These are phyloP conservation scores for Branchipolynoe longqiensis DNA, from an alignment of 2,888 invertebrate genomes.

Conservation along the genomic window DNA sequence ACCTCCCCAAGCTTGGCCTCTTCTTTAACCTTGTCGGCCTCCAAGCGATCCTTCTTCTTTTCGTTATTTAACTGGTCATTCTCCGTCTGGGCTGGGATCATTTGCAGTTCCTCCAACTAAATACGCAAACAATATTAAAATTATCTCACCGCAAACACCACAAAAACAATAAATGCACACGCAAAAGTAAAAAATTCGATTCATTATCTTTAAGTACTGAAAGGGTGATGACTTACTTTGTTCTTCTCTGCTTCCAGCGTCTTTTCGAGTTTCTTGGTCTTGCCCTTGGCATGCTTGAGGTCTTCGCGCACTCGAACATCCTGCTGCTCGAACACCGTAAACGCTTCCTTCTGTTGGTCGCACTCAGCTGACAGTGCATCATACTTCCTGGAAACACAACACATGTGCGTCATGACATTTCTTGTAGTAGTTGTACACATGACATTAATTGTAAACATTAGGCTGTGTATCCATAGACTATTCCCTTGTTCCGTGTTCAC, in stretches of 20 bases:
- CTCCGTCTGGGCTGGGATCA: constrained; percentile 88
- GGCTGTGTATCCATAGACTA: no score
- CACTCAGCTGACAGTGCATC: constrained; percentile 78
- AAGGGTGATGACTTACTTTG: constrained; percentile 72
- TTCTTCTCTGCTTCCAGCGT: constrained; percentile 84
- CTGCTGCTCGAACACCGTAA: constrained; percentile 86
- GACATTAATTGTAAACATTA: no score
- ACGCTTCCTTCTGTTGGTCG: constrained; percentile 85
- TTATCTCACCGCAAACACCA: neutral
- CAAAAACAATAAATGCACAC: neutral
- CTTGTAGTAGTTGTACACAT: no score
- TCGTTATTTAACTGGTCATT: constrained; percentile 85
- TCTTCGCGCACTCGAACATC: constrained; percentile 84
- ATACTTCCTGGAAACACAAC: constrained; percentile 75
- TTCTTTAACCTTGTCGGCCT: constrained; percentile 84
- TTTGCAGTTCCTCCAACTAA: constrained; percentile 86
- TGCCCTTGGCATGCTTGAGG: constrained; percentile 85
- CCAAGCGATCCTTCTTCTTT: constrained; percentile 84
- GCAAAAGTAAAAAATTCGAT: neutral
- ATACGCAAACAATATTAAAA: no score
- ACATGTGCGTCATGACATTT: no score
- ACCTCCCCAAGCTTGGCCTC: constrained; percentile 82
- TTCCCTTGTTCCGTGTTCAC: no score
- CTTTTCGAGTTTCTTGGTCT: constrained; percentile 88
- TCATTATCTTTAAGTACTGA: neutral